Base-by-base conservation (phyloP, 2,113 vertebrate genomes). In the Piliocolobus tephrosceles region DNA sequence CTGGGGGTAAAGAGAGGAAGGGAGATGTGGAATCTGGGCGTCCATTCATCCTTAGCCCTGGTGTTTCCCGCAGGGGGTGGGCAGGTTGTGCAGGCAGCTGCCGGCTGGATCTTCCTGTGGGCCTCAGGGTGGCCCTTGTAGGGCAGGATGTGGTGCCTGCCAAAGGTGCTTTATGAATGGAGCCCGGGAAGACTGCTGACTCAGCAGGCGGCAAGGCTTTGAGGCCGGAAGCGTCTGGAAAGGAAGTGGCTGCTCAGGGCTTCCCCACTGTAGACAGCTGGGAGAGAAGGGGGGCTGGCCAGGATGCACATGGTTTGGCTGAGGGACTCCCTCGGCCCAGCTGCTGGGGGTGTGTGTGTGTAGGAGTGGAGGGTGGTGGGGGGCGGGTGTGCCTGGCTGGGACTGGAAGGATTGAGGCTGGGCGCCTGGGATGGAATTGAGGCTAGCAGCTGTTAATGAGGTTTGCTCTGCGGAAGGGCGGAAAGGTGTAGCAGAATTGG, bases 181-280 rank as follows among this genome's bases (percentile, higher is more conserved):
- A 61, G 30, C 16, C 16, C 6, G 66, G 18, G 61, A 32, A 35
- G 66, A 61, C 81, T 92, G 92, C 94, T 97, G 95, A 98, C 72
- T 96, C 97, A 93, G 95, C 96, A n/a, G 85, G n/a, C 14, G 3
- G 68, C 2, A 0, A 43, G 50, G 61, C 95, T 76, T 70, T 86
- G 82, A 95, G 66, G 89, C 57, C 22, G 7, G 95, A 98, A 96
- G 92, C 16, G 35, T 91, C 94, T 97, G 70, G 93, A 76, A 80
- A 95, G 98, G 96, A 98, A 96, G 96, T 81, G 70, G 94, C 73
- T 80, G 81, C 94, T 78, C 27, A 58, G 95, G 97, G 93, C 50
- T 97, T 97, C 91, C 96, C 97, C 25, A 8, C 52, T 11, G 68
- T 13, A 2, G 90, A 25, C 75, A 88, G 90, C 87, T 79, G 68